Base-by-base conservation (phyloP, 2,113 vertebrate species). In the Columbina picui region DNA sequence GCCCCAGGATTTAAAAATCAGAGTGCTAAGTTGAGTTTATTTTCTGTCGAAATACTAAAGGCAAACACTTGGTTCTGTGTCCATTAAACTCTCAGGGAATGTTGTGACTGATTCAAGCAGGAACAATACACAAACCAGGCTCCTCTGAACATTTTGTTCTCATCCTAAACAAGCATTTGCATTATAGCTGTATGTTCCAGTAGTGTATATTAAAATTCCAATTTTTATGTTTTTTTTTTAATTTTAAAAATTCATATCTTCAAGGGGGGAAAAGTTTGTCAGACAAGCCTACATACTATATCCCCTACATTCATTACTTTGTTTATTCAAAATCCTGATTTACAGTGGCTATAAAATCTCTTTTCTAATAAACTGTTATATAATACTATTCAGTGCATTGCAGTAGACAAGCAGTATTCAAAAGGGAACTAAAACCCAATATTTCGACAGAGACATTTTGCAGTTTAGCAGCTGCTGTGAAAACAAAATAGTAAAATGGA, bases 311-410 rank as follows among this genome's bases (percentile, higher is more conserved):
- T 90, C 73, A 76, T 90, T 92, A 67, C 55, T 86, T 95, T 53
- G 41, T 92, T 93, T 93, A 87, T 84, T 87, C 67, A 83, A 90
- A 96, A 90, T 89, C n/a, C 59, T 95, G 81, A 95, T 91, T 96
- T 95, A 71, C 70, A n/a, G 88, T 68, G 55, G 18, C 53, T 89
- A 38, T 86, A 95, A 61, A 41, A 59, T 93, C 57, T 64, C 78
- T 92, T 96, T 90, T 94, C 17, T 81, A 91, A 93, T 92, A 93
- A 91, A 38, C 67, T 94, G 77, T 95, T 95, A 92, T 11, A 74
- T 89, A 95, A 93, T 85, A n/a, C 76, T 73, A 10, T 69, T 95
- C 79, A 57, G 64, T 84, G 73, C 71, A 83, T 64, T 95, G 87
- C 90, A 92, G 68, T 32, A 96, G 91, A 70, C 77, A 94, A 90